Evolutionary conservation across 2,113 vertebrate species (phyloP), one percentile per base, ranked within the genome.

Genomic region (Melanerpes aurifrons): DNA sequence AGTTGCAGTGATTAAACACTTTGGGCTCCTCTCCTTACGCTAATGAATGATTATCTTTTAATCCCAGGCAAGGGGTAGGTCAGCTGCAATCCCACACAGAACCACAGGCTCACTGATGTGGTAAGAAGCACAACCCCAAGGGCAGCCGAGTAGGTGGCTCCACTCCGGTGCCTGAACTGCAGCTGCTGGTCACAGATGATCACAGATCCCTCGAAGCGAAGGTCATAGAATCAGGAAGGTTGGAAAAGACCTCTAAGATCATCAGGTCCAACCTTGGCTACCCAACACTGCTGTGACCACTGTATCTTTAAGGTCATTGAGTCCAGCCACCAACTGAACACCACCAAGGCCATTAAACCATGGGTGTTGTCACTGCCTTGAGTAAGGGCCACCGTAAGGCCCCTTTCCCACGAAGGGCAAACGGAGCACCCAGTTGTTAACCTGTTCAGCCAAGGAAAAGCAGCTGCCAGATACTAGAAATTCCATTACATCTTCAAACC

Each of bases 11-110:
- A 74, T 78, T 83, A 81, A 92, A 88, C 1, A 4, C 80, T 47
- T 20, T 90, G 81, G 57, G 79, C 87, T 82, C 71, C 91, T 79
- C 76, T 12, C 47, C 64, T 90, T 94, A 88, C 9, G 0, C 90
- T 92, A 96, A 96, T 81, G 88, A 93, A 37, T 18, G 32, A 90
- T 92, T 92, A 93, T 61, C 88, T 94, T 86, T 83, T 94, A 87
- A 95, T 94, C 82, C 87, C 53, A 87, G 74, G 85, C 75, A 87
- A 92, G 45, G 87, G 74, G 62, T 26, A 92, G 93, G 88, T 75
- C 76, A 90, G 12, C 84, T 53, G 90, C 14, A 32, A 81, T 81
- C 88, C 93, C 48, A 57, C 82, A 57, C 69, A 61, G 82, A 87
- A 26, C 76, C 32, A 1, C 82, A 81, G 87, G 5, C 72, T 71